Evolutionary conservation across 2,113 vertebrate species (phyloP).

Genomic region (Mustelus asterias): DNA sequence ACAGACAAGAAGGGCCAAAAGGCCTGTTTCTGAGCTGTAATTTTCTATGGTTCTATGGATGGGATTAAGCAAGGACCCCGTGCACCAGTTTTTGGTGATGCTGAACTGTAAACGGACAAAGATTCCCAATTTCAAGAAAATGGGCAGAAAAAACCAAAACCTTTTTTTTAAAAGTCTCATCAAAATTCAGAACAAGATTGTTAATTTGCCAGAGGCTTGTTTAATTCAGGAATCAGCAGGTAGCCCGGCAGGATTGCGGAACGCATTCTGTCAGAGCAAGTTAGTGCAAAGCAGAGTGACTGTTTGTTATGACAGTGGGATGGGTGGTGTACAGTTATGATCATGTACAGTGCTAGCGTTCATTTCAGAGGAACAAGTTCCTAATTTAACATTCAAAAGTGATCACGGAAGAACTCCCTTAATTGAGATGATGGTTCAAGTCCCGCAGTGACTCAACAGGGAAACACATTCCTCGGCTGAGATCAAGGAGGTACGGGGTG

Average conservation of each 20-base stretch:
- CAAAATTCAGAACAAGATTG: background rate
- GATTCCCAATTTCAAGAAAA: too few relatives aligned
- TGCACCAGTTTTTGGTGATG: too few relatives aligned
- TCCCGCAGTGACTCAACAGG: background rate
- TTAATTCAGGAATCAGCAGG: background rate
- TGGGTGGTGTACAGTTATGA: too few relatives aligned
- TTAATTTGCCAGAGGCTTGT: background rate
- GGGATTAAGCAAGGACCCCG: too few relatives aligned
- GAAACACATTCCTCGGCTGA: background rate
- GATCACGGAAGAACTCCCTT: background rate
- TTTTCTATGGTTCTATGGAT: too few relatives aligned
- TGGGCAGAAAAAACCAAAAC: too few relatives aligned
- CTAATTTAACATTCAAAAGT: background rate
- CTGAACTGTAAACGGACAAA: too few relatives aligned
- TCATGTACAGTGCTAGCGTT: background rate
- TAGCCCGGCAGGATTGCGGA: background rate
- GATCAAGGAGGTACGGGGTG: background rate
- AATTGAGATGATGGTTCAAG: background rate
- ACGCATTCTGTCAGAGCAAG: background rate
- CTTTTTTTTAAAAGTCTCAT: background rate
- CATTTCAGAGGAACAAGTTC: background rate
- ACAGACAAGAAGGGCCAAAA: too few relatives aligned
- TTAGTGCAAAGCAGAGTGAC: background rate
- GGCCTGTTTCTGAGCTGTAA: too few relatives aligned
- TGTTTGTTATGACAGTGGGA: background rate